Conservation (phyloP, 2,113 vertebrate species). For the Pluvianellus socialis region DNA sequence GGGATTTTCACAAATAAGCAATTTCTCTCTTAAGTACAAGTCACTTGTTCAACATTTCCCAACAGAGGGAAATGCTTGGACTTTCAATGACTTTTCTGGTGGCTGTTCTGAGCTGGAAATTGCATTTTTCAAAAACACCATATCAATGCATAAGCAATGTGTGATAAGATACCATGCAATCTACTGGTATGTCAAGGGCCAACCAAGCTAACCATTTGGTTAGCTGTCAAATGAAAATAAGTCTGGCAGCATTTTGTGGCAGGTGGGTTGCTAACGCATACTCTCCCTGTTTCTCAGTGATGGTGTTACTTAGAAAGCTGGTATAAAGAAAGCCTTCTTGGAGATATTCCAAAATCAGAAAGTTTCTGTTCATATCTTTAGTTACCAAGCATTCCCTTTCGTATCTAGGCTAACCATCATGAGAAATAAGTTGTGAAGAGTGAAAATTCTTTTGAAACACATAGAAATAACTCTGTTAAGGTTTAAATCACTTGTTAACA, state of each 20-base stretch:
- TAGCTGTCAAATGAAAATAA: background rate
- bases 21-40: background rate
- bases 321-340: background rate
- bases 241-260: background rate
- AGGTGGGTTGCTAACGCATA: background rate
- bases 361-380: background rate
- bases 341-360: background rate
- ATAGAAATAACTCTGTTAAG: background rate
- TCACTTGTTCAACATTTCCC: background rate
- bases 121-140: background rate
- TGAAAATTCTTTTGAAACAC: background rate
- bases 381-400: background rate
- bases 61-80: background rate
- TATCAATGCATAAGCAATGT: background rate
- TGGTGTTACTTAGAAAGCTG: background rate
- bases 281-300: background rate
- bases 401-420: background rate
- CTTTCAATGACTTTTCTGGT: background rate
- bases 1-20: background rate
- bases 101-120: background rate
- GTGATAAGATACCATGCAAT: background rate
- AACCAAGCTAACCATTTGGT: background rate
- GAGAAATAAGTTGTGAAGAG: background rate
- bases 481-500: background rate
- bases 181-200: background rate